These are phyloP conservation scores for Pedetes capensis DNA, from an alignment of 2,113 vertebrate species.

Conservation along the genomic window DNA sequence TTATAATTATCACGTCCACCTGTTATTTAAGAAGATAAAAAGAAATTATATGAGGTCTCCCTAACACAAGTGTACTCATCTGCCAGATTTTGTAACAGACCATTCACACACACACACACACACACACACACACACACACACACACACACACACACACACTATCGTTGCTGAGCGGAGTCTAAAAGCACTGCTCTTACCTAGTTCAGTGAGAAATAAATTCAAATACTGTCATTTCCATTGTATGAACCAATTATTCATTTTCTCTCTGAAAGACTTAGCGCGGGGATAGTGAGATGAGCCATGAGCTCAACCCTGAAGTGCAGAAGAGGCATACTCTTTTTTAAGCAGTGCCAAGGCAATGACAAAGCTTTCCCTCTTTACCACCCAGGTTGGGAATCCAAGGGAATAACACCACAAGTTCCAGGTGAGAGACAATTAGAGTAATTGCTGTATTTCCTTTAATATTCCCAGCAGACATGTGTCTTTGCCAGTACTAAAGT, in stretches of 20 bases:
- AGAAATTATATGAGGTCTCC: neutral
- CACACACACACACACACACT: neutral
- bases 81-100: neutral
- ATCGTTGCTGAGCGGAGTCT: neutral
- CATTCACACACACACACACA: no score
- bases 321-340: neutral
- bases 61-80: neutral
- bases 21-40: neutral
- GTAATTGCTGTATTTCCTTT: neutral
- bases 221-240: neutral
- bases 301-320: neutral
- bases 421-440: slow-evolving; percentile 22
- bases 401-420: neutral
- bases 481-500: neutral
- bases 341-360: neutral
- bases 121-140: neutral
- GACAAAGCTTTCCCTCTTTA: neutral
- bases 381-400: neutral
- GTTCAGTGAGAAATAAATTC: neutral
- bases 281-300: neutral
- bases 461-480: neutral
- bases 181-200: neutral
- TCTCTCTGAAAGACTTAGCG: neutral
- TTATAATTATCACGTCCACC: neutral
- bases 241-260: neutral